Evolutionary conservation across 1,140 invertebrate genomes (phyloP).

Genomic region (Philotrypesis tridentata): DNA sequence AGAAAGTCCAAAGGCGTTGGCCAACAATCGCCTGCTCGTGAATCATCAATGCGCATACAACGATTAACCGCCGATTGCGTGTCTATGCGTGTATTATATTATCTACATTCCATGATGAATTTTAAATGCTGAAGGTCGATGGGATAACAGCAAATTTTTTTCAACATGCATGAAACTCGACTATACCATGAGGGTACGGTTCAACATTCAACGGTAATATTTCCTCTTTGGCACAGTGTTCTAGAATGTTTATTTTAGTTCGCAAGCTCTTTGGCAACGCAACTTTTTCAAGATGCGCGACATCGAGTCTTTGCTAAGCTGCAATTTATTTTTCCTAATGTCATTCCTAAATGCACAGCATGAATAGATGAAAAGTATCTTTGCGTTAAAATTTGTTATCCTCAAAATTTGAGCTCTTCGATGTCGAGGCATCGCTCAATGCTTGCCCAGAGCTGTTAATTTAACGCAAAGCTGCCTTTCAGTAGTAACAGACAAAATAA

Average conservation of each 20-base stretch:
- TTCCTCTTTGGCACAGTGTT: background rate
- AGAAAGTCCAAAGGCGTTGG: background rate
- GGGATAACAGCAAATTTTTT: no score
- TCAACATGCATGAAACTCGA: no score
- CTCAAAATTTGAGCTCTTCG: no score
- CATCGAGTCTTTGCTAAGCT: background rate
- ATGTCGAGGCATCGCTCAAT: no score
- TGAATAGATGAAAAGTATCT: no score
- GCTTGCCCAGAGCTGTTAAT: no score
- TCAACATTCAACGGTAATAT: constrained; percentile 14
- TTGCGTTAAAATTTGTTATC: no score
- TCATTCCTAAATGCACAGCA: no score
- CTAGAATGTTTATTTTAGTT: constrained; percentile 10
- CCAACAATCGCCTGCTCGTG: background rate
- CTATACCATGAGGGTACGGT: no score
- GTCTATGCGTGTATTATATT: background rate
- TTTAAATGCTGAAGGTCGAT: no score
- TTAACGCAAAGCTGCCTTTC: background rate
- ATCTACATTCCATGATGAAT: no score
- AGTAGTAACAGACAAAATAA: background rate
- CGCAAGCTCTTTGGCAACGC: background rate
- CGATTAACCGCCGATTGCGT: background rate
- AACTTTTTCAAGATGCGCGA: background rate
- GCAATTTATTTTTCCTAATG: background rate
- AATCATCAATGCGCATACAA: no score